These are phyloP conservation scores for Xanthostigma xanthostigma DNA, from an alignment of 2,888 invertebrate genomes.

Conservation along the genomic window DNA sequence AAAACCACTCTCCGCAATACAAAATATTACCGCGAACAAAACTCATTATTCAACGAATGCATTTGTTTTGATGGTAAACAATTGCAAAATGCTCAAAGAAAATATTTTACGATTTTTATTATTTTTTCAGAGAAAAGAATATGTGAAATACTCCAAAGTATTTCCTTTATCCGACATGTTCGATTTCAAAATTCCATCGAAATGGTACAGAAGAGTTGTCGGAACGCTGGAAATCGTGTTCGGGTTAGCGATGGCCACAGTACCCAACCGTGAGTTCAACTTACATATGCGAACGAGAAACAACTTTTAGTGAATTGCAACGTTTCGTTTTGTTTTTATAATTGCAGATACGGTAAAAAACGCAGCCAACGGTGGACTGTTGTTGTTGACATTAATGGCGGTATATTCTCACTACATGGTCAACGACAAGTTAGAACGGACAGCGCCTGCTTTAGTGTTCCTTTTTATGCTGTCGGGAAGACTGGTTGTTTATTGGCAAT, in stretches of 20 bases:
- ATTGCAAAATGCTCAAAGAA: no score
- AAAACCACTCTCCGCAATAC: no score
- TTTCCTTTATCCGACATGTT: constrained; percentile 70
- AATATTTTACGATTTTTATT: constrained; percentile 9
- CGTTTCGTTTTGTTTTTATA: constrained; percentile 1
- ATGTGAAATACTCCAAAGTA: constrained; percentile 91
- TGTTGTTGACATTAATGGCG: constrained; percentile 73
- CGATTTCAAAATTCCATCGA: constrained; percentile 78
- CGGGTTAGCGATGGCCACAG: constrained; percentile 65
- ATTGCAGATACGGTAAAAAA: constrained; percentile 80
- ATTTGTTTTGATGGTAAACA: no score
- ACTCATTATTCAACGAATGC: no score
- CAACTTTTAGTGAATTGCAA: neutral
- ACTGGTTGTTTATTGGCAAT: constrained; percentile 65
- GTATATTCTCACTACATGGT: constrained; percentile 89
- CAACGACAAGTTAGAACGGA: constrained; percentile 81
- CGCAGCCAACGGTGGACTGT: constrained; percentile 68
- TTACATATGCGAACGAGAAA: neutral
- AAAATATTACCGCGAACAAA: no score
- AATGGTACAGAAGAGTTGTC: constrained; percentile 78
- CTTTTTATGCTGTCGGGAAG: constrained; percentile 84
- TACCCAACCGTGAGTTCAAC: constrained; percentile 61
- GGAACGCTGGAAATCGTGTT: constrained; percentile 74
- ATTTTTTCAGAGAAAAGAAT: constrained; percentile 74
- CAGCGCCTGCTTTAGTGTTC: constrained; percentile 80